phyloP scores from a whole-genome alignment of 2,797 vertebrate genomes.

The Macrochelys suwanniensis region DNA sequence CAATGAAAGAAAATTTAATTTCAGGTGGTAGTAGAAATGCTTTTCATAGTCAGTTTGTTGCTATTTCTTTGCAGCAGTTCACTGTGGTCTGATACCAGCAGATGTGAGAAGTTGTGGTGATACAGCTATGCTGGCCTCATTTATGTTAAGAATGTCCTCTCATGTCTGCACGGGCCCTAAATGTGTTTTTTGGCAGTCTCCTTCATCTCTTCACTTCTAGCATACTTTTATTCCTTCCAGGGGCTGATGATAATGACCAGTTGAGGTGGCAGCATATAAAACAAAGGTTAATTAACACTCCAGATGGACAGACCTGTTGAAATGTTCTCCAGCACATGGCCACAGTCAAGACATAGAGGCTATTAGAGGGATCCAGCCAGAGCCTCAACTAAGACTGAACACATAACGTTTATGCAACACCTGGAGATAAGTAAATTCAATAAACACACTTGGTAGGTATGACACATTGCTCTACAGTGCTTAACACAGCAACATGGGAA shows the following conservation, averaged over 20 bases:
- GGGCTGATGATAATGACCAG: not conserved
- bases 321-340: slow-evolving; percentile 37
- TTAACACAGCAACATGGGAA: not conserved
- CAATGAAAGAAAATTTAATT: slow-evolving; percentile 24
- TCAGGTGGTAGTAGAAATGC: not conserved
- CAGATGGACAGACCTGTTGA: slow-evolving; percentile 58
- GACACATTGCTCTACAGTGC: rapidly evolving
- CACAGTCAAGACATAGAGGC: slow-evolving; percentile 31
- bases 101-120: slow-evolving; percentile 2
- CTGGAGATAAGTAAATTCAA: rapidly evolving
- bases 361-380: not conserved
- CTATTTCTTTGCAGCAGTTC: not conserved
- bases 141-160: slow-evolving; percentile 31
- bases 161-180: slow-evolving; percentile 13
- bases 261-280: not conserved
- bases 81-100: not conserved
- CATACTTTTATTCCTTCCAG: not conserved
- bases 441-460: rapidly evolving
- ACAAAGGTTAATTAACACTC: slow-evolving; percentile 60
- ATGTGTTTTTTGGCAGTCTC: not conserved
- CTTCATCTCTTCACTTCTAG: not conserved
- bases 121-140: slow-evolving; percentile 1
- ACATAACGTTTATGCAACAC: rapidly evolving
- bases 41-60: not conserved
- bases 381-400: not conserved